Conservation (phyloP, 1,140 invertebrate genomes). For the Colletes latitarsis region DNA sequence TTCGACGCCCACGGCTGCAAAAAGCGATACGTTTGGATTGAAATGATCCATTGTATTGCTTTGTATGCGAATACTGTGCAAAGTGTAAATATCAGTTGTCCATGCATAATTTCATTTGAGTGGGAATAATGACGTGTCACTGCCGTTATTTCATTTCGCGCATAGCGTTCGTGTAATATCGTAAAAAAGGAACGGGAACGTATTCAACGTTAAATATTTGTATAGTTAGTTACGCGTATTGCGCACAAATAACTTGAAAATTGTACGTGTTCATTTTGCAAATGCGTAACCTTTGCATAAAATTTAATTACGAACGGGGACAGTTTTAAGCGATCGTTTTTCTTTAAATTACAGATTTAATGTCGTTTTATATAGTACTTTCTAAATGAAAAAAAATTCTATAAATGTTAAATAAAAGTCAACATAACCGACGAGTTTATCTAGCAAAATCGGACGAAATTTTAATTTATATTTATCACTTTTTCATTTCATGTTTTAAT, state of each 20-base stretch:
- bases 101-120: slow-evolving; percentile 50
- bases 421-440: no score
- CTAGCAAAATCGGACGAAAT: no score
- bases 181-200: background rate
- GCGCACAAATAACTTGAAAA: background rate
- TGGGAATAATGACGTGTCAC: slow-evolving; percentile 54
- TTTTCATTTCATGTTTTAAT: no score
- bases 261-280: background rate
- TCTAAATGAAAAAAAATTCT: no score
- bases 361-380: no score
- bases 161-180: slow-evolving; percentile 5
- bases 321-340: no score
- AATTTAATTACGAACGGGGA: no score
- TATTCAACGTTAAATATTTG: slow-evolving; percentile 21
- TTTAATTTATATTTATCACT: no score
- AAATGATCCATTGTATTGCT: slow-evolving; percentile 64
- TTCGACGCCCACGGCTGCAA: slow-evolving; percentile 53
- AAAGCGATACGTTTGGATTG: slow-evolving; percentile 65
- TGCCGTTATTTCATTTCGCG: slow-evolving; percentile 30
- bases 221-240: background rate
- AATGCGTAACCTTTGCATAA: background rate
- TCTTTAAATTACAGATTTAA: no score
- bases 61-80: slow-evolving; percentile 25
- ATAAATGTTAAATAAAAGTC: no score
- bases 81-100: background rate